Evolutionary conservation across 2,113 vertebrate species (phyloP).

Genomic region (Cyanocitta stelleri): DNA sequence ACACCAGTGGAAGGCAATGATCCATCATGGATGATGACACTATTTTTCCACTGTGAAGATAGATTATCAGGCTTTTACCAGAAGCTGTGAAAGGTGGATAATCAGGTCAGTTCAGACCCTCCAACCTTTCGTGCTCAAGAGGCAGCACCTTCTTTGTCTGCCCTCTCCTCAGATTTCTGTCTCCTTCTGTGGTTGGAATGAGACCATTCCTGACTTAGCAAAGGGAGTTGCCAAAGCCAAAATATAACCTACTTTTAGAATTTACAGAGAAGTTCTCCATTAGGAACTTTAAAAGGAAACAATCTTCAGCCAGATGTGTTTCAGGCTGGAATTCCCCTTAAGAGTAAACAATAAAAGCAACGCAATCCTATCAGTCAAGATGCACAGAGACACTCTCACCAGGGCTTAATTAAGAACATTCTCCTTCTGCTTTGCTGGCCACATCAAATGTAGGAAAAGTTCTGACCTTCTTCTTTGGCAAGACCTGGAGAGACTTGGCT

Average conservation of each 20-base stretch:
- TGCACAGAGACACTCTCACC: neutral
- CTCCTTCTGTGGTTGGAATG: neutral
- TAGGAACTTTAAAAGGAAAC: neutral
- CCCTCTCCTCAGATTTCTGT: neutral
- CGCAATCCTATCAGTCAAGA: neutral
- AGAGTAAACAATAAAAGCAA: neutral
- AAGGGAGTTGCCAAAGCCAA: neutral
- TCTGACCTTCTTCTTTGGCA: constrained; percentile 4
- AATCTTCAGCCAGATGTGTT: neutral
- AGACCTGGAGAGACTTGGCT: neutral
- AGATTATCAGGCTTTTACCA: neutral
- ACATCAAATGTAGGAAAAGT: neutral
- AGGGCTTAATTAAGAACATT: neutral
- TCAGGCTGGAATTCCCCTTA: neutral
- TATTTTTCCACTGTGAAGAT: neutral
- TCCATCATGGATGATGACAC: neutral
- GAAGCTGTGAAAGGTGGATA: neutral
- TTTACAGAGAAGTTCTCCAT: neutral
- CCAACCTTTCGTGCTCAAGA: neutral
- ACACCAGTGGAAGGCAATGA: neutral
- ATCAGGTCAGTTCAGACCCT: neutral
- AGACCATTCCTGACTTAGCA: neutral
- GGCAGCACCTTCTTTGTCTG: neutral
- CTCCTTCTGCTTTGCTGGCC: neutral
- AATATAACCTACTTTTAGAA: neutral